Percentiles rank a stretch among this genome's conserved stretches.
phyloP scores from a whole-genome alignment of 1,140 invertebrate species.

The Micrasema longulum region DNA sequence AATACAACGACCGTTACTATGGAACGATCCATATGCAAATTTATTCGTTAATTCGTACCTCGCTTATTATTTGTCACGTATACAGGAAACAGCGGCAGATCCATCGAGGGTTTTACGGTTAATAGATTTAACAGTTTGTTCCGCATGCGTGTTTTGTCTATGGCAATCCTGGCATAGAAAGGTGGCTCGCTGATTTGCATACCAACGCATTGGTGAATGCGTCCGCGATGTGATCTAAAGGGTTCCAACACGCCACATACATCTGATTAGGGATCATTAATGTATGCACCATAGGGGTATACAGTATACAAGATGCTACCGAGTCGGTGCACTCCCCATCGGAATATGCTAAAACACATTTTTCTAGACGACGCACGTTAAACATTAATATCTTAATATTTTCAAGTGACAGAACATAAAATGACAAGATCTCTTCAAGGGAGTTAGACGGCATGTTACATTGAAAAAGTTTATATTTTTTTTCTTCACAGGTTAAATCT shows the following conservation, averaged over 20 bases:
- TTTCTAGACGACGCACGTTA: too few relatives aligned
- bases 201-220: slow-evolving; percentile 27
- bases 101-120: slow-evolving; percentile 40
- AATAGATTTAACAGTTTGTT: slow-evolving; percentile 46
- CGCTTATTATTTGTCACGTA: slow-evolving; percentile 54
- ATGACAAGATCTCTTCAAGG: too few relatives aligned
- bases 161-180: neutral
- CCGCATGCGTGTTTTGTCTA: slow-evolving; percentile 32
- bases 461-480: too few relatives aligned
- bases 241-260: slow-evolving; percentile 18
- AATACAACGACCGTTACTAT: too few relatives aligned
- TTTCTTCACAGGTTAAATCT: too few relatives aligned
- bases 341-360: too few relatives aligned
- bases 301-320: neutral
- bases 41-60: slow-evolving; percentile 49
- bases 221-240: slow-evolving; percentile 31
- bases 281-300: neutral
- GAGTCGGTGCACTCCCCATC: too few relatives aligned
- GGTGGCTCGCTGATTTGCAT: slow-evolving; percentile 41
- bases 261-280: too few relatives aligned
- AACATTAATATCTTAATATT: too few relatives aligned
- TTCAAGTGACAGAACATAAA: too few relatives aligned
- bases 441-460: too few relatives aligned
- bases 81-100: slow-evolving; percentile 32
- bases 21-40: too few relatives aligned